Evolutionary conservation across 2,797 vertebrate species (phyloP), one percentile per base, ranked within the genome.

Genomic region (Ambastaia sidthimunki): DNA sequence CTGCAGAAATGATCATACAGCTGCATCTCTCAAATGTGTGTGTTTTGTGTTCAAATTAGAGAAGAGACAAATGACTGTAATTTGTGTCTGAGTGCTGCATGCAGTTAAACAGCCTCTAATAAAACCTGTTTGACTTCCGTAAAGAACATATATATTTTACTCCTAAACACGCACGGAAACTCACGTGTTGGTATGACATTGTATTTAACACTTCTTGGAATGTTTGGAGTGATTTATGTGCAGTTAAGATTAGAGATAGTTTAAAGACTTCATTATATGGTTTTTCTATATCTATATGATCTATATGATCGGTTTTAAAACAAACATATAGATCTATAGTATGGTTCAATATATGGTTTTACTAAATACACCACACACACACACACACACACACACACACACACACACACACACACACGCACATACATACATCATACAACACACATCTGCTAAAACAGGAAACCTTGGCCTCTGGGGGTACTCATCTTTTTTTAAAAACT

Each of bases 31-130:
- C 44, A 21, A 57, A 52, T 67, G n/a, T 73, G 15, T 68, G 18
- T 73, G 19, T 80, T 66, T 12, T 37, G n/a, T 72, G 34, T 78
- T 73, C 44, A 55, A 62, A 70, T 81, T 9, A 75, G 66, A 71
- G 50, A 63, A 54, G 63, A 74, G 69, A 62, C 19, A 41, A 77
- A 84, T 76, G 15, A 81, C 76, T 34, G 28, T 81, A 16, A 65
- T 84, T 78, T 62, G 2, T 57, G 34, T 54, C 70, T 74, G 57
- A 81, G 44, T 48, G 59, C 34, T 44, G 59, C 68, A 31, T 13
- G 28, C 67, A 34, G 10, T 47, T 44, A 6, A n/a, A 34, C 59
- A 44, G 71, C 59, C 66, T 84, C 11, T 74, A 81, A 84, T 81
- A 68, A 78, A 63, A 59, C 13, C 41, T 48, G 62, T 2, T 15